Evolutionary conservation across 2,888 invertebrate species (phyloP), one percentile per base, ranked within the genome.

Genomic region (Silvanus unidentatus): DNA sequence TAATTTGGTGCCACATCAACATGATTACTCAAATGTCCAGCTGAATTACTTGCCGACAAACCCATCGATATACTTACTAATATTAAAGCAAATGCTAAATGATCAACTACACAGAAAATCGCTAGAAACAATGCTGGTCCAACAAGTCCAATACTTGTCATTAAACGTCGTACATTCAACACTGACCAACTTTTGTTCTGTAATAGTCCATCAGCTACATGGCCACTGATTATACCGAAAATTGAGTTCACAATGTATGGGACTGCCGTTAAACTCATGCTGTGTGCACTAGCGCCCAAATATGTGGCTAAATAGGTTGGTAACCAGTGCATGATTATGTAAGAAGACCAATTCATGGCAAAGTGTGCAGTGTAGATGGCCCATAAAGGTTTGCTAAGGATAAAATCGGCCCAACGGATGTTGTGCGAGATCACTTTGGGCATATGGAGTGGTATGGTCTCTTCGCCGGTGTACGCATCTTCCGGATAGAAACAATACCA

Each of bases 331-430:
- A 86, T 85, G 56, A 86, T 83, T 51, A 86, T 85, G 62, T 86
- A 86, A 58, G 82, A 85, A 42, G 82, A 81, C 86, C 86, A 86
- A 67, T 86, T 86, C 86, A 86, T 86, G 16, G 82, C 79, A 67
- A 86, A 86, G 69, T 86, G 86, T 27, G 86, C 85, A 44, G 81
- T 75, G 59, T 86, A 86, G 53, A 86, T 76, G 3, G 85, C 80
- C 84, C 84, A 84, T 16, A 86, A 68, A 0, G 84, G 79, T 79
- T 82, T 82, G 60, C 81, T 80, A 32, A 75, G 68, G 36, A 86
- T 69, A 57, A 84, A 83, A 63, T 81, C 82, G 10, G 73, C 74
- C 82, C 83, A 84, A 29, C 76, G 70, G 38, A 81, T 76, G 59
- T 73, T 78, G 48, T 76, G 71, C 55, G 60, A 53, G 15, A 64